Percentiles rank a stretch among this genome's conserved stretches.
phyloP scores from a whole-genome alignment of 1,140 invertebrate species.

The Microplitis demolitor region DNA sequence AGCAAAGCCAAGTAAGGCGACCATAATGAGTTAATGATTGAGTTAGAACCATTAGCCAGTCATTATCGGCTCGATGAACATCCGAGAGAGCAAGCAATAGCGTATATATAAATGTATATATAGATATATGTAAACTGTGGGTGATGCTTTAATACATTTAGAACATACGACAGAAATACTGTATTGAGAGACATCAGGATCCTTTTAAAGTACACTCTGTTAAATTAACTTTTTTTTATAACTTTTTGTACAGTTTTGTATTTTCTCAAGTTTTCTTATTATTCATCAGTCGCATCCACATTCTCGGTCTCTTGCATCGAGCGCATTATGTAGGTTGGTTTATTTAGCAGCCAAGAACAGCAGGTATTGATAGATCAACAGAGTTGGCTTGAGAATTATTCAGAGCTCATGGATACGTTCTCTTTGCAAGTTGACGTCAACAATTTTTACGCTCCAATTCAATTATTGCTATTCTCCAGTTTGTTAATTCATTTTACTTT shows the following conservation, averaged over 20 bases:
- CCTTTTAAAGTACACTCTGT: not conserved
- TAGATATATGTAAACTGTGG: not conserved
- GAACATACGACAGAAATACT: not conserved
- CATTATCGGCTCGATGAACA: constrained; percentile 6
- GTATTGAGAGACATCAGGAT: not conserved
- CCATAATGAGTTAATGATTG: constrained; percentile 8
- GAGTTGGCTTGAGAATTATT: no score
- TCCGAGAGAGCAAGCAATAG: not conserved
- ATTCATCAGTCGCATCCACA: no score
- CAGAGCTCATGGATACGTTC: no score
- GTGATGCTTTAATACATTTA: not conserved
- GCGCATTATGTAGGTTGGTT: no score
- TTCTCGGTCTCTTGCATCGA: no score
- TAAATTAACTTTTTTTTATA: not conserved
- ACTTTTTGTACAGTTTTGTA: not conserved
- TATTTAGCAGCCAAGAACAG: no score
- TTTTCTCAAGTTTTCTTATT: not conserved
- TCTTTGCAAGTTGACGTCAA: no score
- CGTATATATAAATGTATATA: no score
- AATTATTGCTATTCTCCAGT: no score
- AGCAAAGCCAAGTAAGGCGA: not conserved
- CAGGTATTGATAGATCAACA: no score
- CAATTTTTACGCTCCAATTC: no score
- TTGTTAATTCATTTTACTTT: no score
- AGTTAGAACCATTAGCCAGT: not conserved